Conservation (phyloP, 1,140 invertebrate genomes). For the Chironomus tepperi region DNA sequence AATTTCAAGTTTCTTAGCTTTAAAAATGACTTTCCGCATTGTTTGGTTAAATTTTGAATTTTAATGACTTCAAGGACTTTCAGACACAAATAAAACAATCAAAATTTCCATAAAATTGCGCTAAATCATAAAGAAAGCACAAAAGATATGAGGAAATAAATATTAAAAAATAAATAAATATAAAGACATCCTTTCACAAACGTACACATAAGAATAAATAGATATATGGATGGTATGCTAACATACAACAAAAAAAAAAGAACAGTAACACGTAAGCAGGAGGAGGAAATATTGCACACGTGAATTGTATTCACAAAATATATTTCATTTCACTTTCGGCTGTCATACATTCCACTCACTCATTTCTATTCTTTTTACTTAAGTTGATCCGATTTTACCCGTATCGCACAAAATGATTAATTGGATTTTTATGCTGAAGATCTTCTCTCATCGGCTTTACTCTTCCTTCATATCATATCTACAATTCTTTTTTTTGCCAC, state of each 20-base stretch:
- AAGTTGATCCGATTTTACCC: slow-evolving; percentile 1
- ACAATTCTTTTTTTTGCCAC: neutral
- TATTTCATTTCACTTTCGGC: slow-evolving; percentile 10
- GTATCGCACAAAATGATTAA: slow-evolving; percentile 13
- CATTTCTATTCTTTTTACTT: neutral
- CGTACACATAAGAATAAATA: neutral
- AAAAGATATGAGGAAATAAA: no score
- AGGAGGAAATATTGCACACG: slow-evolving; percentile 6
- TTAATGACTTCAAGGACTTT: no score
- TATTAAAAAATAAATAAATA: no score
- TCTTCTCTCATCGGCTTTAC: slow-evolving; percentile 11
- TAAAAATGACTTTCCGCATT: no score
- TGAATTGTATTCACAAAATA: slow-evolving; percentile 11
- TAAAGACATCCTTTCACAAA: no score
- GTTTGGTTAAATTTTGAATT: no score
- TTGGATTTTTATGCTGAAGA: slow-evolving; percentile 13
- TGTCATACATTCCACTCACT: neutral
- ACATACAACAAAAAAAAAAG: neutral
- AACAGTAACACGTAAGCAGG: neutral
- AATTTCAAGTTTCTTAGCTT: no score
- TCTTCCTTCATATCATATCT: neutral
- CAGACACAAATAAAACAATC: no score
- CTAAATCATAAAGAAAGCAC: no score
- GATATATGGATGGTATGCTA: neutral
- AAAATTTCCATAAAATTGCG: no score